Evolutionary conservation across 2,888 invertebrate species (phyloP), one percentile per base, ranked within the genome.

Genomic region (Glyphotaelius pellucidus): DNA sequence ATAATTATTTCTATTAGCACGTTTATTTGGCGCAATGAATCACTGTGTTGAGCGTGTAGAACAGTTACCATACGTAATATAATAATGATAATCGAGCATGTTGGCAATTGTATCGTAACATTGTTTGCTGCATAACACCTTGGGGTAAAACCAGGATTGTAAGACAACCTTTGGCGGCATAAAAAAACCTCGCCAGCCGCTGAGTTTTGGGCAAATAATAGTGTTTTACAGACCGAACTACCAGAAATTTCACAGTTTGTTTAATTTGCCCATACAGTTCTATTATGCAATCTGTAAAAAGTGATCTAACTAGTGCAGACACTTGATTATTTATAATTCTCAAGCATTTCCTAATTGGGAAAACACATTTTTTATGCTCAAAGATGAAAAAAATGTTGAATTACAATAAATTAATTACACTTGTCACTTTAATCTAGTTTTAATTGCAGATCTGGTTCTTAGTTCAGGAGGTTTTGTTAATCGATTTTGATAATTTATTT

Each of bases 71-170:
- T 67, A 67, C 67, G 67, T 25, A n/a, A 67, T n/a, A 67, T 67
- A n/a, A 25, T 7, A 67, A 25, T 7, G 25, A 67, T 67, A 67
- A 67, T 67, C 19, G 25, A 67, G 67, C 67, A 67, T 67, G n/a
- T 67, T 67, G 25, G 67, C 67, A 67, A 67, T 67, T 67, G 25
- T 67, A 67, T 67, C 67, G n/a, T 67, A 67, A 25, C 35, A 52
- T 81, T 80, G 32, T 81, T 80, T 83, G 52, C 81, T 83, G 32
- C 42, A 81, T 81, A 83, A 90, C 32, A 47, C 80, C 89, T 79
- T 80, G 31, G 89, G 89, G 90, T 80, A 90, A 90, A 90, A 47
- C 90, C 90, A 90, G 19, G 9, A 42, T 19, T 38, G 38, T 80
- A 80, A 83, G 81, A 90, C 38, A 80, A 90, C 90, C 81, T 90